These are phyloP conservation scores for Athene noctua DNA, from an alignment of 2,113 vertebrate species.

Conservation along the genomic window DNA sequence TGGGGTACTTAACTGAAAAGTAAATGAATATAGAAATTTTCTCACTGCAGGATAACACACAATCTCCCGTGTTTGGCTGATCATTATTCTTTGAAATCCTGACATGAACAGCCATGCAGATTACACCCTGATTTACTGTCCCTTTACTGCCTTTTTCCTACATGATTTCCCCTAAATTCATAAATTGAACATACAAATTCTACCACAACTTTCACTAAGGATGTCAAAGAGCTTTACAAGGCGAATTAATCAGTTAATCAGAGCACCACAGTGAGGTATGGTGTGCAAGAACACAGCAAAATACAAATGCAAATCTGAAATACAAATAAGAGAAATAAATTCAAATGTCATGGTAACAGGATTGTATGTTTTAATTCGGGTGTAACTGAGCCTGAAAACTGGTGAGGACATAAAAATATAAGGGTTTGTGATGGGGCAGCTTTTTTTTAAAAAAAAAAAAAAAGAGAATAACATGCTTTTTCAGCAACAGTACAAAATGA, in stretches of 20 bases:
- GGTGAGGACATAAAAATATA: not conserved
- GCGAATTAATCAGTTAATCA: conserved; percentile 1
- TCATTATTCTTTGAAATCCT: not conserved
- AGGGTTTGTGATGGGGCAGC: not conserved
- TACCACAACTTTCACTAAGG: not conserved
- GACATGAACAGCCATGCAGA: not conserved
- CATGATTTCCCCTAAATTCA: not conserved
- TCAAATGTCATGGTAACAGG: not conserved
- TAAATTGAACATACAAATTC: not conserved
- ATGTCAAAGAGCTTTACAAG: not conserved
- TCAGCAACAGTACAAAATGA: not conserved
- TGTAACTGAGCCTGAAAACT: not conserved
- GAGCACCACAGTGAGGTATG: not conserved
- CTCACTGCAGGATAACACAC: not conserved
- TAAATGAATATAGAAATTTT: not conserved
- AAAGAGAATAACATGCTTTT: too few relatives aligned
- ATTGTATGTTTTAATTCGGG: not conserved
- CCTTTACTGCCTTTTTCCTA: not conserved
- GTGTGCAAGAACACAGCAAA: not conserved
- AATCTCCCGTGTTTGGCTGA: not conserved
- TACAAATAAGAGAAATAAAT: not conserved
- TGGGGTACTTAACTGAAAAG: not conserved
- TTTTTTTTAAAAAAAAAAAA: too few relatives aligned
- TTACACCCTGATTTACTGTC: not conserved
- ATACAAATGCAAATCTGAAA: not conserved